Conservation (phyloP, 2,113 vertebrate genomes). For the Salvator merianae region DNA sequence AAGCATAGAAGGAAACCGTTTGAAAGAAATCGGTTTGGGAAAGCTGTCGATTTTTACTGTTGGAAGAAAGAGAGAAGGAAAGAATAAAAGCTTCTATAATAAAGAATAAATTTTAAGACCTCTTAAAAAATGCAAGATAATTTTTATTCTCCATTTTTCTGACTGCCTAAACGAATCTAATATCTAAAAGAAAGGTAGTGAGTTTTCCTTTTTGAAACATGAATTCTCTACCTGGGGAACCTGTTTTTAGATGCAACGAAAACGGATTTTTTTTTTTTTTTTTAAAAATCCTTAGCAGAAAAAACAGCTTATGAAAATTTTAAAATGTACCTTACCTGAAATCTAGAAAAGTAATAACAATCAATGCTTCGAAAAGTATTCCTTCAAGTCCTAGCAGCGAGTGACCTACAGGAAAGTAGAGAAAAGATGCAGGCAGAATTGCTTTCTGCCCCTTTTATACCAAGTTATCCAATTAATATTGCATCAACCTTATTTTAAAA, state of each 20-base stretch:
- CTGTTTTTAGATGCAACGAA: no score
- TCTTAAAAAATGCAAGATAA: background rate
- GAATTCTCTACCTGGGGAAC: no score
- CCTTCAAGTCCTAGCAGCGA: slow-evolving; percentile 39
- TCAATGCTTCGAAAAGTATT: slow-evolving; percentile 33
- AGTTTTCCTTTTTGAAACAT: no score
- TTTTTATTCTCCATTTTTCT: background rate
- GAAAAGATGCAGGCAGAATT: slow-evolving; percentile 54
- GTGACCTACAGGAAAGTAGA: slow-evolving; percentile 32
- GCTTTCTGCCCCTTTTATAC: slow-evolving; percentile 77
- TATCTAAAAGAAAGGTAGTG: background rate
- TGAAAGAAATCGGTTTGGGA: background rate
- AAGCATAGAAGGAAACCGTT: background rate
- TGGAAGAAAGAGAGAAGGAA: background rate
- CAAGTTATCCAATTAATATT: slow-evolving; percentile 85
- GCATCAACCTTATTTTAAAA: slow-evolving; percentile 86
- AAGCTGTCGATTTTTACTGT: background rate
- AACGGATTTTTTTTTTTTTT: no score
- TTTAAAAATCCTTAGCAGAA: no score
- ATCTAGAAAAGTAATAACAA: background rate
- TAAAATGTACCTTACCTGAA: slow-evolving; percentile 61
- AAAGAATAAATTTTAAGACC: no score
- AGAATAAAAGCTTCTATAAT: no score
- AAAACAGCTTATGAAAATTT: background rate
- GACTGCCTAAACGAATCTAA: background rate